Evolutionary conservation across 2,797 vertebrate genomes (phyloP), one percentile per base, ranked within the genome.

Genomic region (Tarsius wallacei): DNA sequence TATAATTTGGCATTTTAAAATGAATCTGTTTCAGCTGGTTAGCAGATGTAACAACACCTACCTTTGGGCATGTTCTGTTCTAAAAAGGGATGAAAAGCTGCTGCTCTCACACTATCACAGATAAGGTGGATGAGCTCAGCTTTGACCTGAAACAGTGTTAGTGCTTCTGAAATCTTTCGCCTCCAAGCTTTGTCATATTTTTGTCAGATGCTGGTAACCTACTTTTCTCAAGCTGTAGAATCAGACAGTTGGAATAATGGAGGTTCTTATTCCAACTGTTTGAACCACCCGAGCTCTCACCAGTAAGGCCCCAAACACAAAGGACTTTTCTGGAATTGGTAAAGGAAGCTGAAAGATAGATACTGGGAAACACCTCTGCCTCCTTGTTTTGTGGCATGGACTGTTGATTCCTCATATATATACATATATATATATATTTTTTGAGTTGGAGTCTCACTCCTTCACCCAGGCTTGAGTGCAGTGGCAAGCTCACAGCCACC

Each of bases 41-140:
- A 94, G 42, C 97, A 97, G 92, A 96, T 97, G 78, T 94, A 96
- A 71, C 68, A 97, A 85, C 95, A 98, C 90, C 90, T 96, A 96
- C 95, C 90, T 98, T 87, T 96, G 83, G 80, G 92, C 92, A 94
- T 98, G 95, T 98, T 96, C 92, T 94, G 70, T 97, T 96, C 97
- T 97, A 98, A 96, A 97, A 97, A 93, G 33, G 87, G 74, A 91
- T 90, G 88, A 86, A 88, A 97, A 96, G 36, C 96, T 95, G 90
- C 82, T 93, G 59, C 70, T 93, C 63, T 97, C 24, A 85, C 85
- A 90, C 91, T 85, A 59, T 81, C 87, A 57, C n/a, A 4, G 96
- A 64, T 92, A 97, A 96, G 85, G 73, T 76, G 51, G 74, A 71
- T 95, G 96, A 98, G 92, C 95, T 97, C 93, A 83, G 80, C 83